A percentile compares a stretch with the other conserved stretches of the same genome.
Conservation (phyloP, 1,140 invertebrate genomes). For the Coptotermes formosanus region DNA sequence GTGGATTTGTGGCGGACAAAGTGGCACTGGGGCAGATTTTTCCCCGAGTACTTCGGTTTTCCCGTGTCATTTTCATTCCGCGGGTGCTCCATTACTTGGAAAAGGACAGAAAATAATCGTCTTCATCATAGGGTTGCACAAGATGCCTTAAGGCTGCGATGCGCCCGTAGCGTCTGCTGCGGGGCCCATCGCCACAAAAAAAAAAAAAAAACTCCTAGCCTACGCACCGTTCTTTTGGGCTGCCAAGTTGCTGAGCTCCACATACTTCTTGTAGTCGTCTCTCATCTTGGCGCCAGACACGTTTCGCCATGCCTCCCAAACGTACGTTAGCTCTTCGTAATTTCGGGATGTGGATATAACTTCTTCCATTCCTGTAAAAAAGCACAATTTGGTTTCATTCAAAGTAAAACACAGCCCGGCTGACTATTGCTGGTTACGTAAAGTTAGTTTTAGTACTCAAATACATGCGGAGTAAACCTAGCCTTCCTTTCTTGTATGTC, state of each 20-base stretch:
- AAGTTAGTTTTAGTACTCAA: neutral
- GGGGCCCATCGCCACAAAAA: too few species aligned
- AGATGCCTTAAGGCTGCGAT: too few species aligned
- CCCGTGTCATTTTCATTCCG: too few species aligned
- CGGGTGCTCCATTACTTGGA: too few species aligned
- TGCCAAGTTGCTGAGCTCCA: constrained; percentile 61
- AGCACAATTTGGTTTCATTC: neutral
- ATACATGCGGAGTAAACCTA: neutral
- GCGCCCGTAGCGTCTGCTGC: too few species aligned
- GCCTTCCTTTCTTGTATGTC: neutral
- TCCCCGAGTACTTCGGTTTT: too few species aligned
- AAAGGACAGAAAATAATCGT: too few species aligned
- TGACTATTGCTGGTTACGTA: neutral
- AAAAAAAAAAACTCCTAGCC: too few species aligned
- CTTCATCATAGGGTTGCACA: too few species aligned
- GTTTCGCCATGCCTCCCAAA: constrained; percentile 63
- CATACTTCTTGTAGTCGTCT: constrained; percentile 58
- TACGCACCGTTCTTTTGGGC: constrained; percentile 52
- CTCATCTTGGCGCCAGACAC: constrained; percentile 58
- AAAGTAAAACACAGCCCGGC: neutral
- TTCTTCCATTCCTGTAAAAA: constrained; percentile 40
- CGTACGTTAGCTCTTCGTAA: constrained; percentile 54
- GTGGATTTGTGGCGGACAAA: too few species aligned
- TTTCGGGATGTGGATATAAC: constrained; percentile 46
- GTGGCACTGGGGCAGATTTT: too few species aligned